Evolutionary conservation across 2,113 vertebrate species (phyloP), one percentile per base, ranked within the genome.

Genomic region (Hippocampus comes): DNA sequence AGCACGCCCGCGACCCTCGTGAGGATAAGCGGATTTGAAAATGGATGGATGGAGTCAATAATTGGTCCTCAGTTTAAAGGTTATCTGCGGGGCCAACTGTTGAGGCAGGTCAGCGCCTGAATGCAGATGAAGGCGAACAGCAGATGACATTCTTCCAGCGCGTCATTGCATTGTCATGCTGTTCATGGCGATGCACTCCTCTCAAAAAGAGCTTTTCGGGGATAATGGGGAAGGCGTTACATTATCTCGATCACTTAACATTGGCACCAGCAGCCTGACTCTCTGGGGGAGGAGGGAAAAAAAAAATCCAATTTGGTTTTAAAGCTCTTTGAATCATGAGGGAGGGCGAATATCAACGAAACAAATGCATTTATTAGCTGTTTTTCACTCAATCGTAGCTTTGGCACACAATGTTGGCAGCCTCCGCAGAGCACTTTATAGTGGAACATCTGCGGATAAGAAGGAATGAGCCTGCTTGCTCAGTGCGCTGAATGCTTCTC

Each of bases 271-370:
- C 30, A 34, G 30, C 30, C 30, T 53, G 5, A 21, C 51, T 53
- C 20, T 53, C 63, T 59, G 66, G 5, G 34, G 34, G 34, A 38
- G 34, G 34, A 5, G 30, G 30, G 5, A 6, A 38, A 38, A 14
- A 46, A 46, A 46, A 12, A 46, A 46, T 10, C 14, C 43, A 3
- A 14, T 46, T 46, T 46, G 25, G 53, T 74, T 60, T 78, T 57
- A 41, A 68, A 66, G 23, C 79, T 74, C 75, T 83, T 84, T 86
- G 74, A 79, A 72, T 76, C 46, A 77, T 83, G 72, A 70, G 60
- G 55, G 67, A 73, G 68, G 66, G n/a, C 20, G 63, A 55, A n/a
- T 53, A 63, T 64, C 30, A 38, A 73, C 56, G 51, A 67, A 86
- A 43, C 49, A 78, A 83, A 34, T 18, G 21, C 43, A 43, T 21